A percentile compares a stretch with the other conserved stretches of the same genome.
Evolutionary conservation across 2,113 vertebrate genomes (phyloP).

Genomic region (Phyllostomus discolor): DNA sequence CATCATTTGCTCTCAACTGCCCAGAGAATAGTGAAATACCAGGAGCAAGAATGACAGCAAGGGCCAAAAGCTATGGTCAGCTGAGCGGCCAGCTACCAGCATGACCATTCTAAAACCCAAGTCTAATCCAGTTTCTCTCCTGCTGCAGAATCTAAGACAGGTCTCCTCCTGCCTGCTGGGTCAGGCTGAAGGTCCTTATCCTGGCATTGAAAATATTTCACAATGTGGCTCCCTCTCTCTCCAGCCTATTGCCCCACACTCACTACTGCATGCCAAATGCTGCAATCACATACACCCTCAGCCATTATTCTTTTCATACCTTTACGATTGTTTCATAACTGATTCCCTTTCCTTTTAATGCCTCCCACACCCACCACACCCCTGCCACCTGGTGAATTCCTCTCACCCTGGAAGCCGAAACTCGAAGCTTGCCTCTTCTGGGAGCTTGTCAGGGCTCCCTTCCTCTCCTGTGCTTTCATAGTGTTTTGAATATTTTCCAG

Average conservation of each 20-base stretch:
- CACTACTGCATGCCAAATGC: neutral
- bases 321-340: neutral
- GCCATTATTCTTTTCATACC: neutral
- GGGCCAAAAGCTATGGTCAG: neutral
- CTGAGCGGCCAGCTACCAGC: neutral
- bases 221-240: neutral
- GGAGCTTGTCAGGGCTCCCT: neutral
- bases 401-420: neutral
- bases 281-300: neutral
- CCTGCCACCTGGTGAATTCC: neutral
- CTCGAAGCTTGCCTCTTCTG: neutral
- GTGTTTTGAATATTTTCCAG: constrained; percentile 7
- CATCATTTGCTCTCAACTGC: constrained; percentile 26
- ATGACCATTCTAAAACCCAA: neutral
- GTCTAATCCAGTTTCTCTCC: neutral
- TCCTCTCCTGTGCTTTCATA: neutral
- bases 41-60: neutral
- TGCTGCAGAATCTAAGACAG: neutral
- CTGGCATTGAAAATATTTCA: neutral
- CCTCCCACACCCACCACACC: neutral
- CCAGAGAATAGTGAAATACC: neutral
- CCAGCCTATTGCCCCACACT: neutral
- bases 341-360: neutral
- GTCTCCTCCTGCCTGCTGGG: neutral
- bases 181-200: neutral